Percentiles rank a stretch among this genome's conserved stretches.
These are phyloP conservation scores for Trematocara unimaculatum DNA, from an alignment of 2,113 vertebrate genomes.

Conservation along the genomic window DNA sequence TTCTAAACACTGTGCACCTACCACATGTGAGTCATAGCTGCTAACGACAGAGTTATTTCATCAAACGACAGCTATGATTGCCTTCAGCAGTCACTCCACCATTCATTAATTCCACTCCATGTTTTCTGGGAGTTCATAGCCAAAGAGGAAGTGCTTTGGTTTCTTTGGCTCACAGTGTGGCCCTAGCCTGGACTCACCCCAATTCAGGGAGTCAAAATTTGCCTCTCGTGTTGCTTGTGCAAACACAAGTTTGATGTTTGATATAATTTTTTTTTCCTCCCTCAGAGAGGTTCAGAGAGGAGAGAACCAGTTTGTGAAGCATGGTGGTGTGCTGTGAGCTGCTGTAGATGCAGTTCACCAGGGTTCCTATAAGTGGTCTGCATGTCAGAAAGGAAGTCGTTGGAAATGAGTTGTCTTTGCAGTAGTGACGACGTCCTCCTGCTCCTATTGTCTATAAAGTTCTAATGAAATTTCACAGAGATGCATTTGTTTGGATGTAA, in stretches of 20 bases:
- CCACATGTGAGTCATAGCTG: conserved; percentile 11
- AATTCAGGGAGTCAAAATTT: conserved; percentile 59
- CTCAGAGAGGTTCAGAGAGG: conserved; percentile 32
- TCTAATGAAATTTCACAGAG: neutral
- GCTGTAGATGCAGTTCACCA: conserved; percentile 10
- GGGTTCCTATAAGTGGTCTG: conserved; percentile 31
- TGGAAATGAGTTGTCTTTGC: neutral
- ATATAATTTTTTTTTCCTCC: conserved; percentile 34
- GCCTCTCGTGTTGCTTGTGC: conserved; percentile 64
- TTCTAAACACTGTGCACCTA: neutral
- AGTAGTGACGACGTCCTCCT: neutral
- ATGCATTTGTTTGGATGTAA: neutral
- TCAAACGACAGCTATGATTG: neutral
- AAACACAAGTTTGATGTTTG: conserved; percentile 59
- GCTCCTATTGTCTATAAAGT: neutral
- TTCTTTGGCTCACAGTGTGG: conserved; percentile 56
- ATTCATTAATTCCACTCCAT: conserved; percentile 43
- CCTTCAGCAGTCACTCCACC: conserved; percentile 16
- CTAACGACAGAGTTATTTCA: neutral
- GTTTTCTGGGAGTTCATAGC: conserved; percentile 46
- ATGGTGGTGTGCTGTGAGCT: neutral
- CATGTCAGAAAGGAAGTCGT: conserved; percentile 11
- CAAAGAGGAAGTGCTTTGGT: conserved; percentile 66
- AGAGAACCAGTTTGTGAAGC: conserved; percentile 32
- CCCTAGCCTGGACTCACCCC: conserved; percentile 39